Conservation (phyloP, 2,888 invertebrate genomes). For the Spodoptera littoralis region DNA sequence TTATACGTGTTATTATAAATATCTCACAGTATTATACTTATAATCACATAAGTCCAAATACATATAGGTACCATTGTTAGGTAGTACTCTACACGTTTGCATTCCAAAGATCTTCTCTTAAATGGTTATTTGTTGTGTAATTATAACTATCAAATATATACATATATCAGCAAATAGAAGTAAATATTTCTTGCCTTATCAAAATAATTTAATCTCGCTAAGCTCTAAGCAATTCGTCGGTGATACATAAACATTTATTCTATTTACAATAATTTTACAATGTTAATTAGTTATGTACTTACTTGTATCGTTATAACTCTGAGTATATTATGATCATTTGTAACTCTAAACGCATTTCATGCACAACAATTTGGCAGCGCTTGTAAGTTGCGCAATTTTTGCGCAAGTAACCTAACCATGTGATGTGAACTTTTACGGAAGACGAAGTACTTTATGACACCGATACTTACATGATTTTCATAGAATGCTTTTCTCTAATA, state of each 20-base stretch:
- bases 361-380: no score
- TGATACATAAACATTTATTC: constrained; percentile 54
- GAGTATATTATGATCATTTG: constrained; percentile 34
- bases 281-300: constrained; percentile 51
- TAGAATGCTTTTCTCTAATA: no score
- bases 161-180: constrained; percentile 34
- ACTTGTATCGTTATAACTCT: constrained; percentile 22
- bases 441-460: not conserved
- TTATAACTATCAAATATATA: constrained; percentile 31
- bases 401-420: no score
- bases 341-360: no score
- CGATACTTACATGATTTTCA: not conserved
- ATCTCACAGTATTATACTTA: constrained; percentile 21
- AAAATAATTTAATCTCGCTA: constrained; percentile 58
- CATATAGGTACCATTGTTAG: constrained; percentile 37
- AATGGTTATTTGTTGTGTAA: constrained; percentile 41
- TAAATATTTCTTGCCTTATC: constrained; percentile 56
- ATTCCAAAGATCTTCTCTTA: constrained; percentile 40
- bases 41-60: constrained; percentile 18
- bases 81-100: constrained; percentile 52
- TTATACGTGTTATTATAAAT: constrained; percentile 19
- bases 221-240: constrained; percentile 58
- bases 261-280: constrained; percentile 43
- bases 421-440: no score
- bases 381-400: no score